Base-by-base conservation (phyloP, 2,113 vertebrate genomes). In the Tupaia chinensis region DNA sequence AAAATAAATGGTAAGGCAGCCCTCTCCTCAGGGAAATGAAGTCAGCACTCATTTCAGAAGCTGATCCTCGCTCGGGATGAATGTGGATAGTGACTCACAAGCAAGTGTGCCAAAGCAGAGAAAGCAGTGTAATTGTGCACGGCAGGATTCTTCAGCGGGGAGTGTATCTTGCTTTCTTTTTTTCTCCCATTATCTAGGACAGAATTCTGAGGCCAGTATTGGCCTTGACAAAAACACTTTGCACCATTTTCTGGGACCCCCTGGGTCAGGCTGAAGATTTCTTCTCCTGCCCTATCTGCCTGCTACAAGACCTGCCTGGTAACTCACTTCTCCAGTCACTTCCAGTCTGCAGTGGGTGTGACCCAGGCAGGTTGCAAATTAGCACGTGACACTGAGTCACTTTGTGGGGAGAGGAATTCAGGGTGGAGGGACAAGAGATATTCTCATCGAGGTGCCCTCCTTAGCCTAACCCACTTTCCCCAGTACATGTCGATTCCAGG, bases 11-110 rank as follows among this genome's bases (percentile, higher is more conserved):
- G 56, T 88, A 93, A 95, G n/a, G 23, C 79, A 82, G 4, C 27
- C 78, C 56, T 70, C 2, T 86, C 13, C 53, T 88, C 80, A 22
- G 84, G 84, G 77, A 95, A 83, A 81, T 96, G 91, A 95, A 96
- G 84, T 93, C 91, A 93, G 87, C 66, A 34, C 44, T 81, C 61
- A 56, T 44, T 82, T 69, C 82, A 83, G 74, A 83, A 95, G 72
- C 70, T 1, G 11, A 63, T 93, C 53, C 7, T 76, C 61, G 44
- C 80, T 70, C 1, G 0, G 3, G 63, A 23, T 81, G 19, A 90
- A 63, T 44, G 72, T 60, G 9, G 65, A 66, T 70, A 80, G 25
- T 90, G 90, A 96, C 65, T 96, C 90, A 77, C 56, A 58, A 73
- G 65, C 56, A 27, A 65, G 34, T 10, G 54, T 54, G 87, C 76